phyloP scores from a whole-genome alignment of 2,797 vertebrate genomes.

The Epinephelus malabaricus region DNA sequence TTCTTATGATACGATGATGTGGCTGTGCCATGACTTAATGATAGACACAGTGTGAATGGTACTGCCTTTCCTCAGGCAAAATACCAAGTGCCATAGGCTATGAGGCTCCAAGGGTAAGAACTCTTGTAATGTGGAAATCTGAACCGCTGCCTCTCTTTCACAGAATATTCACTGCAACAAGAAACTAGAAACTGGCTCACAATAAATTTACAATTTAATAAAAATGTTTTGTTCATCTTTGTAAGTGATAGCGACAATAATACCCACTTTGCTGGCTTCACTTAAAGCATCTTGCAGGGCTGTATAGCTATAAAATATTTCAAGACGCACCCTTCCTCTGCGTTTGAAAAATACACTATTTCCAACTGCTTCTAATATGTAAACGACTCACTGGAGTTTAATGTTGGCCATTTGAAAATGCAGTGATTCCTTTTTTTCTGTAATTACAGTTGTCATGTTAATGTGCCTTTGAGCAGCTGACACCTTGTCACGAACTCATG shows the following conservation, averaged over 20 bases:
- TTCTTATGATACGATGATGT: slow-evolving; percentile 76
- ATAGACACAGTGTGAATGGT: slow-evolving; percentile 69
- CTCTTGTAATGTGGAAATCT: slow-evolving; percentile 70
- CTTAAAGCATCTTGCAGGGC: slow-evolving; percentile 23
- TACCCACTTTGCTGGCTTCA: slow-evolving; percentile 19
- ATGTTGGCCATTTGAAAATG: slow-evolving; percentile 42
- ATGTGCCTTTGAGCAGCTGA: slow-evolving; percentile 71
- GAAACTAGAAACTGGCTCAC: slow-evolving; percentile 25
- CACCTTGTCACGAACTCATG: slow-evolving; percentile 75
- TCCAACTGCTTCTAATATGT: slow-evolving; percentile 20
- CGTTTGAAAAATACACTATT: slow-evolving; percentile 14
- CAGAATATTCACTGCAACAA: slow-evolving; percentile 42
- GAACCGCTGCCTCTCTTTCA: slow-evolving; percentile 37
- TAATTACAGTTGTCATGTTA: slow-evolving; percentile 71
- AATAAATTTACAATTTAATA: slow-evolving; percentile 59
- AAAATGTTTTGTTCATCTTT: slow-evolving; percentile 59
- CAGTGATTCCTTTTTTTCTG: slow-evolving; percentile 34
- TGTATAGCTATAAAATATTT: slow-evolving; percentile 54
- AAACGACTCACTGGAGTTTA: slow-evolving; percentile 34
- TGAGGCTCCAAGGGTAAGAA: slow-evolving; percentile 67
- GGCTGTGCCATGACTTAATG: slow-evolving; percentile 72
- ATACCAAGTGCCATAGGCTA: slow-evolving; percentile 78
- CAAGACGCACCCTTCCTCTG: slow-evolving; percentile 5
- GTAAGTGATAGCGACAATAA: slow-evolving; percentile 53
- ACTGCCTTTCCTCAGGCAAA: slow-evolving; percentile 77